A percentile compares a stretch with the other conserved stretches of the same genome.
phyloP scores from a whole-genome alignment of 2,888 invertebrate genomes.

The Disparrhopalites patrizii region DNA sequence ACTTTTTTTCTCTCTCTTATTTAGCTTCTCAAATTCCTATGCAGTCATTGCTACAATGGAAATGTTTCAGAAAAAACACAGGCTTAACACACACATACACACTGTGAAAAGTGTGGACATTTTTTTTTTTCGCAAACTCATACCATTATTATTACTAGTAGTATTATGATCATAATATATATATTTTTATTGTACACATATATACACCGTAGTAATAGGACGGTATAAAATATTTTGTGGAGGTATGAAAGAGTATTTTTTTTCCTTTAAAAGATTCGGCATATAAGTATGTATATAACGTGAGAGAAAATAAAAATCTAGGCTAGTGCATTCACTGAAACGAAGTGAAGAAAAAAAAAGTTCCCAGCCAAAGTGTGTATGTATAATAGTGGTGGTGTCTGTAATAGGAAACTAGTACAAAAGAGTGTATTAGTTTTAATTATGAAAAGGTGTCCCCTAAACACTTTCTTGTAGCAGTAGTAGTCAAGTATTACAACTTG shows the following conservation, averaged over 20 bases:
- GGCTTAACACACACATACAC: too few species aligned
- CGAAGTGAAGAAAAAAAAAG: conserved; percentile 20
- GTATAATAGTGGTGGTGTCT: too few species aligned
- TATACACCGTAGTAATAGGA: not conserved
- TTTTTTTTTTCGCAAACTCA: conserved; percentile 2
- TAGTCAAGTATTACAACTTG: too few species aligned
- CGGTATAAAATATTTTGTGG: not conserved
- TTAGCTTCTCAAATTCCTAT: too few species aligned
- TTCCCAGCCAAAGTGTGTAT: not conserved
- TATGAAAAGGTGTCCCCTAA: too few species aligned
- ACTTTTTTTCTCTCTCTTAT: too few species aligned
- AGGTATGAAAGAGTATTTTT: too few species aligned
- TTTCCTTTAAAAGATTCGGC: too few species aligned
- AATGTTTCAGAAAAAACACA: not conserved
- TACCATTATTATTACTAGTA: not conserved
- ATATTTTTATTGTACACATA: not conserved
- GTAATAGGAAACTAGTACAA: not conserved
- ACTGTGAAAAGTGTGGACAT: conserved; percentile 2
- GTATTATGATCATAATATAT: not conserved
- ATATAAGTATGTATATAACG: not conserved
- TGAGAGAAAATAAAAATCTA: conserved; percentile 17
- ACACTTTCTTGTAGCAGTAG: too few species aligned
- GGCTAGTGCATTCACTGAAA: conserved; percentile 26
- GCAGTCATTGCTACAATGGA: not conserved
- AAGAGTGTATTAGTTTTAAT: not conserved